These are phyloP conservation scores for Sussaba pulchella DNA, from an alignment of 2,888 invertebrate species.

Conservation along the genomic window DNA sequence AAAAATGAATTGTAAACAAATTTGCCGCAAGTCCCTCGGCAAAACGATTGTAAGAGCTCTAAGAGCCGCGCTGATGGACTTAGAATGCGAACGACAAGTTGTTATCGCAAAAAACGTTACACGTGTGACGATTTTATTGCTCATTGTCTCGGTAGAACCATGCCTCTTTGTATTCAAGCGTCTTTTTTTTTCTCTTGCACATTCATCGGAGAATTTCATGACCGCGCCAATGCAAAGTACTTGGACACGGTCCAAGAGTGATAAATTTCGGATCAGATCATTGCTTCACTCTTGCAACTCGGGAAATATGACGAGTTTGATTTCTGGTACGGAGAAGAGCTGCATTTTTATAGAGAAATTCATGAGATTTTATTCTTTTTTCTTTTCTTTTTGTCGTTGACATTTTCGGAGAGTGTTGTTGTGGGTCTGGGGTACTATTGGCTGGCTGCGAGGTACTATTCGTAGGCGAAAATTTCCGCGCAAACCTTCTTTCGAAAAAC, in stretches of 20 bases:
- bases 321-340: no score
- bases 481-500: no score
- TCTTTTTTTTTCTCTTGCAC: background rate
- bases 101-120: background rate
- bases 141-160: background rate
- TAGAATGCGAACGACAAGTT: background rate
- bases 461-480: no score
- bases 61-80: no score
- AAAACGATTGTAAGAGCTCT: background rate
- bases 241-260: slow-evolving; percentile 77
- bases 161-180: background rate
- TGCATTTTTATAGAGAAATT: no score
- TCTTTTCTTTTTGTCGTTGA: no score
- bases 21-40: no score
- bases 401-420: no score
- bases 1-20: background rate
- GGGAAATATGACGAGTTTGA: slow-evolving; percentile 40
- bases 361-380: no score
- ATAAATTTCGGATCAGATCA: slow-evolving; percentile 79
- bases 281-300: slow-evolving; percentile 75
- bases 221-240: slow-evolving; percentile 71
- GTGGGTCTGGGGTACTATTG: no score
- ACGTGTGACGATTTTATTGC: background rate
- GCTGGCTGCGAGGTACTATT: no score
- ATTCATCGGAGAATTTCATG: slow-evolving; percentile 68